Conservation (phyloP, 2,113 vertebrate species). For the Vireo altiloquus region DNA sequence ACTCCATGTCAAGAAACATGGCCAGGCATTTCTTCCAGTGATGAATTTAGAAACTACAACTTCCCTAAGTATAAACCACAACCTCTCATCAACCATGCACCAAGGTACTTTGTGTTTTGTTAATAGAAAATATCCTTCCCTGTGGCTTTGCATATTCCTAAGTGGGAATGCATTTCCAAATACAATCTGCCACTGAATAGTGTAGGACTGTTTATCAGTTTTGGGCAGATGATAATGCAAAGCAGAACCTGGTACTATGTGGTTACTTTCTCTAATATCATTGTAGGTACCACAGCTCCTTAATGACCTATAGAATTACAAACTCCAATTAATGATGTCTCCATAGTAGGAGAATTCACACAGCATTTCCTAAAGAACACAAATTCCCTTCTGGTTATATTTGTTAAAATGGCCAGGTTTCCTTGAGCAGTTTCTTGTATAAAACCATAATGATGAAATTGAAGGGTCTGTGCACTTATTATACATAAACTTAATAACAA, state of each 20-base stretch:
- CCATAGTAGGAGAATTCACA: background rate
- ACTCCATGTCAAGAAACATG: constrained; percentile 95
- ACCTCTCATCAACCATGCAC: constrained; percentile 94
- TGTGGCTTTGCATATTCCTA: background rate
- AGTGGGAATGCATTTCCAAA: background rate
- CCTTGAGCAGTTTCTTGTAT: background rate
- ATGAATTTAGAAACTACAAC: constrained; percentile 97
- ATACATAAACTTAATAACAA: background rate
- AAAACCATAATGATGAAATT: background rate
- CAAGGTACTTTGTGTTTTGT: constrained; percentile 79
- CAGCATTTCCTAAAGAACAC: background rate
- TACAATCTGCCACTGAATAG: background rate
- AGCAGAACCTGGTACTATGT: background rate
- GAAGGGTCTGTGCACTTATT: background rate
- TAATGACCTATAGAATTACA: background rate
- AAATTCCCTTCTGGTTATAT: background rate
- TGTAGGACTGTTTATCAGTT: background rate
- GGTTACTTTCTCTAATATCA: background rate
- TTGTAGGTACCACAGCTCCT: background rate
- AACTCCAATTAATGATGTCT: background rate
- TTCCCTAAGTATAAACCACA: constrained; percentile 98
- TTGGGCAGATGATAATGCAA: background rate
- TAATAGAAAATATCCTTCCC: background rate
- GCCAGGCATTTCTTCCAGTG: constrained; percentile 92
- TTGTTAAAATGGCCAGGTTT: background rate